phyloP scores from a whole-genome alignment of 2,888 invertebrate species.

The Clunio marinus region DNA sequence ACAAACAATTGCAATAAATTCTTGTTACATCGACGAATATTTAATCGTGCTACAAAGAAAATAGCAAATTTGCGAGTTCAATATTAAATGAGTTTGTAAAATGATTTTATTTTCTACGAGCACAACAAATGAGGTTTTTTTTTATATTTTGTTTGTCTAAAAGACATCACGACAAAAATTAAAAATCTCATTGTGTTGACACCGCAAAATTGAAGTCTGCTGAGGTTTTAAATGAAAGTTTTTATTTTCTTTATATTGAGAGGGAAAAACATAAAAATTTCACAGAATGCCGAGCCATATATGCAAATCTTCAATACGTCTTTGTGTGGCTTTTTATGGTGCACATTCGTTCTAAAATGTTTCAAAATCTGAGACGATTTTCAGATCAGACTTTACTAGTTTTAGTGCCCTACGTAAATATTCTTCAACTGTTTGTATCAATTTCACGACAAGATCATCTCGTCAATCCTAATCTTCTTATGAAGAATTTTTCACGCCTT shows the following conservation, averaged over 20 bases:
- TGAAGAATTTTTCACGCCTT: slow-evolving; percentile 24
- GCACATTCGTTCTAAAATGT: not conserved
- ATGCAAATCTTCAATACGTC: slow-evolving; percentile 14
- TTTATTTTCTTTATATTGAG: too few relatives aligned
- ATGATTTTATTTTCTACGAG: too few relatives aligned
- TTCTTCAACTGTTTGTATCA: not conserved
- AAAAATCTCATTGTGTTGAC: not conserved
- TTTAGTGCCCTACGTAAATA: not conserved
- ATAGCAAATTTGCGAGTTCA: too few relatives aligned
- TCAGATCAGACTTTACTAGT: not conserved
- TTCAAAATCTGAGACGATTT: not conserved
- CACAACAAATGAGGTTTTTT: too few relatives aligned
- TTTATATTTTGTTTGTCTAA: not conserved
- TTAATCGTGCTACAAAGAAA: too few relatives aligned
- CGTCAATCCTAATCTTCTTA: too few relatives aligned
- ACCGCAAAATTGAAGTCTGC: slow-evolving; percentile 33
- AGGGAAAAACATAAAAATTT: too few relatives aligned
- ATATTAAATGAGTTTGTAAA: too few relatives aligned
- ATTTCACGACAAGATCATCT: slow-evolving; percentile 4
- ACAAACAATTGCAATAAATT: too few relatives aligned
- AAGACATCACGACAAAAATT: not conserved
- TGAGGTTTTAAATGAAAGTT: slow-evolving; percentile 30
- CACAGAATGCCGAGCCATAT: not conserved
- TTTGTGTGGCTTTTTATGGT: slow-evolving; percentile 11
- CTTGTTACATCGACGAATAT: too few relatives aligned